These are phyloP conservation scores for Scomber colias DNA, from an alignment of 2,113 vertebrate species.

Conservation along the genomic window DNA sequence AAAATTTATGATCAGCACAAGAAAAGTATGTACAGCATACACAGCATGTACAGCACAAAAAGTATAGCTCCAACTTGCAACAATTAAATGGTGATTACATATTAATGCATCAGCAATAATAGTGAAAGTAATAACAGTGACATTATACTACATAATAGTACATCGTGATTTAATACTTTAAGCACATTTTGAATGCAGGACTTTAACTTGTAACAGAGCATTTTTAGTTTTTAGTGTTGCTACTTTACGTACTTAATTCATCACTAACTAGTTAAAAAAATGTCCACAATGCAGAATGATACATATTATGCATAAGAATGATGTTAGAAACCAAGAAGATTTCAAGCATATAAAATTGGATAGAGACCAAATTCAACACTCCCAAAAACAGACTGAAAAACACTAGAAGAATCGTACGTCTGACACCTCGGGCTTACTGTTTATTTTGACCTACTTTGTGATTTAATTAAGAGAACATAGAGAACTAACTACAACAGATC, in stretches of 20 bases:
- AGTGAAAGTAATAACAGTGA: background rate
- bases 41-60: too few relatives aligned
- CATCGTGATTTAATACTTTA: background rate
- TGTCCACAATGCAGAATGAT: too few relatives aligned
- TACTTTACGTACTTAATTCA: too few relatives aligned
- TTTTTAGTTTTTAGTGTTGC: too few relatives aligned
- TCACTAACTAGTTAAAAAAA: too few relatives aligned
- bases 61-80: too few relatives aligned
- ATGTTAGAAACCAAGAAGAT: background rate
- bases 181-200: too few relatives aligned
- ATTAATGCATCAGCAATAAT: too few relatives aligned
- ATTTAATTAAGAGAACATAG: conserved; percentile 67
- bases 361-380: background rate
- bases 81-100: too few relatives aligned
- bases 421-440: conserved; percentile 39
- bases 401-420: conserved; percentile 29
- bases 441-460: conserved; percentile 69
- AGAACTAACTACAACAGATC: conserved; percentile 49
- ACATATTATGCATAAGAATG: background rate
- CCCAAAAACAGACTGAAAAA: conserved; percentile 12
- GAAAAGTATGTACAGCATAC: too few relatives aligned
- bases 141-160: background rate
- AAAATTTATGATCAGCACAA: too few relatives aligned
- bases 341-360: conserved; percentile 2
- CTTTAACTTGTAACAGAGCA: too few relatives aligned